A percentile compares a stretch with the other conserved stretches of the same genome.
Conservation (phyloP, 2,113 vertebrate species). For the Ctenomys sociabilis region DNA sequence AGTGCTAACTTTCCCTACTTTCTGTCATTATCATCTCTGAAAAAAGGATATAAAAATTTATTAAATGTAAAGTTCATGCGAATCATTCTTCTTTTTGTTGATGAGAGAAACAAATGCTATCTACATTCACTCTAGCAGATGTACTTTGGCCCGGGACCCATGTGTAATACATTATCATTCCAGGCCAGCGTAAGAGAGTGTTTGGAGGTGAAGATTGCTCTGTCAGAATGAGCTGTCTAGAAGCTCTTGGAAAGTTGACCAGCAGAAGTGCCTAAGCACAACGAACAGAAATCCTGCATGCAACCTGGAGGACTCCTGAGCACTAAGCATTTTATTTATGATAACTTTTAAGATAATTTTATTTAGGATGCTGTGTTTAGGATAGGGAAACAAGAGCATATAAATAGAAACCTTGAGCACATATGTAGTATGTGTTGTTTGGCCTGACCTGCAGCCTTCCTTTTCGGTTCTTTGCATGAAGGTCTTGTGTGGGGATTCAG, state of each 20-base stretch:
- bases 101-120: not conserved
- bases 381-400: constrained; percentile 36
- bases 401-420: constrained; percentile 54
- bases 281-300: constrained; percentile 65
- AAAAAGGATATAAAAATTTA: not conserved
- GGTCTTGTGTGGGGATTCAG: constrained; percentile 40
- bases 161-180: not conserved
- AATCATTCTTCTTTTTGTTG: not conserved
- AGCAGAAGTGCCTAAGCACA: constrained; percentile 47
- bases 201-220: constrained; percentile 59
- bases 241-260: constrained; percentile 30
- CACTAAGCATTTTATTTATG: constrained; percentile 69
- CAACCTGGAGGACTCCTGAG: constrained; percentile 78
- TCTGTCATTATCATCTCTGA: constrained; percentile 14
- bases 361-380: not conserved
- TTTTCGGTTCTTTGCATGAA: constrained; percentile 59
- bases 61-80: constrained; percentile 26
- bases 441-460: not conserved
- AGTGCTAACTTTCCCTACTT: not conserved
- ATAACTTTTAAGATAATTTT: constrained; percentile 34
- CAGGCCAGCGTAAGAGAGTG: constrained; percentile 19
- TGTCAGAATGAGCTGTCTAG: constrained; percentile 54
- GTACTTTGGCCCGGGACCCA: not conserved
- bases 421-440: constrained; percentile 25
- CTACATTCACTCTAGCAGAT: not conserved